These are phyloP conservation scores for Poeciliopsis presidionis DNA, from an alignment of 2,797 vertebrate genomes.

Conservation along the genomic window DNA sequence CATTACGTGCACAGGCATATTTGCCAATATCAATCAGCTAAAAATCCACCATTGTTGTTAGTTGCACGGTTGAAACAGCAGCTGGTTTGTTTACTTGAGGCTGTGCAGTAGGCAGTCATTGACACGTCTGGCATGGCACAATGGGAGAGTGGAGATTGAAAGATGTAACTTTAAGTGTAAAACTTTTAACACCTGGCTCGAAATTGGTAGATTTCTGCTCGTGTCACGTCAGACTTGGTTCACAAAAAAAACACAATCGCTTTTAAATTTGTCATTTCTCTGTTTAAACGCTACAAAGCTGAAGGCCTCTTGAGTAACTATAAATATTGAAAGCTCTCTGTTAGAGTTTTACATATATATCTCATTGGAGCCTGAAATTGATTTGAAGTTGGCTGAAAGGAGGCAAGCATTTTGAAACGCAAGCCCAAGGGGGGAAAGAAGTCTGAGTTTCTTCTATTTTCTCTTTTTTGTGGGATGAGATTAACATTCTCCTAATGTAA, in stretches of 20 bases:
- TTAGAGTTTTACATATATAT: conserved; percentile 76
- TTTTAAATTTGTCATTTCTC: conserved; percentile 57
- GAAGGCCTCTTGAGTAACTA: conserved; percentile 65
- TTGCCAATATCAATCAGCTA: conserved; percentile 46
- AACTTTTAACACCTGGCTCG: conserved; percentile 47
- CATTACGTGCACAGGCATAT: conserved; percentile 56
- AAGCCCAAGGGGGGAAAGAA: conserved; percentile 42
- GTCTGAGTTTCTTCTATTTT: conserved; percentile 24
- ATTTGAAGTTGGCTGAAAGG: conserved; percentile 77
- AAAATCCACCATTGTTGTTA: conserved; percentile 34
- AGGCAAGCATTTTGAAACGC: conserved; percentile 72
- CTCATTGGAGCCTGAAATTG: conserved; percentile 83
- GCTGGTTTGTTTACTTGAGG: conserved; percentile 40
- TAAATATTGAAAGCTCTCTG: conserved; percentile 78
- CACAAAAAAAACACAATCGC: conserved; percentile 24
- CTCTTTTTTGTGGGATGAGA: conserved; percentile 48
- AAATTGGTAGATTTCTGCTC: conserved; percentile 53
- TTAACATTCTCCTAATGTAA: conserved; percentile 76
- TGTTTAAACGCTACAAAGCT: conserved; percentile 57
- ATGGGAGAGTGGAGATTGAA: conserved; percentile 45
- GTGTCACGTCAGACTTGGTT: conserved; percentile 47
- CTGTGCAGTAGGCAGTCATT: conserved; percentile 35
- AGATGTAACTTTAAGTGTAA: conserved; percentile 49
- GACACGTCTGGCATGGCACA: conserved; percentile 54
- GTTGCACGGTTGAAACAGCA: conserved; percentile 7